A percentile compares a stretch with the other conserved stretches of the same genome.
These are phyloP conservation scores for Sacculina carcini DNA, from an alignment of 2,888 invertebrate species.

Conservation along the genomic window DNA sequence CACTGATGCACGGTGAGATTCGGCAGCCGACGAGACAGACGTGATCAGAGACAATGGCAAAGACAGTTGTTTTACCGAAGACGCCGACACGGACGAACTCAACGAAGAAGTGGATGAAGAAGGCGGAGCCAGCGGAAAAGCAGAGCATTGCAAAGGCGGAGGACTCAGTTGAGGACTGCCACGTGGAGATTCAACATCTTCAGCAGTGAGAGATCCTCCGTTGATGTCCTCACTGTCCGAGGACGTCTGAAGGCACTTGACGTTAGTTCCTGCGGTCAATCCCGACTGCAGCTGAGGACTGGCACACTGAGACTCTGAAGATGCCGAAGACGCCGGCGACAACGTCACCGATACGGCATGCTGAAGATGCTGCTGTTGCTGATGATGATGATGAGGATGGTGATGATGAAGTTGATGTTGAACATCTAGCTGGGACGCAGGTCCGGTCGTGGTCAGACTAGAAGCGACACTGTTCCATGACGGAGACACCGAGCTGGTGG, in stretches of 20 bases:
- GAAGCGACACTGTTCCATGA: no score
- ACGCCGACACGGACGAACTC: no score
- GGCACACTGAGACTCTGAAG: constrained; percentile 18
- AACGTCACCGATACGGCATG: constrained; percentile 51
- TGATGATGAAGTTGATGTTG: constrained; percentile 8
- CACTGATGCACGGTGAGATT: not conserved
- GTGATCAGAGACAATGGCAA: not conserved
- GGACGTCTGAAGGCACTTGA: no score
- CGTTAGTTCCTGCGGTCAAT: no score
- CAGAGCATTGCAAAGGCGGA: no score
- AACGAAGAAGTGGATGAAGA: no score
- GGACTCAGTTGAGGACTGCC: no score
- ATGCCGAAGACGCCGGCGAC: constrained; percentile 67
- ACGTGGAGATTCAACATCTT: constrained; percentile 31
- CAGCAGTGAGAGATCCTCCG: no score
- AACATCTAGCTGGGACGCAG: constrained; percentile 5
- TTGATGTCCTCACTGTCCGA: constrained; percentile 15
- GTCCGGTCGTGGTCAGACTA: constrained; percentile 27
- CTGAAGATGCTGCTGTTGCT: constrained; percentile 10
- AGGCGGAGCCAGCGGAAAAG: no score
- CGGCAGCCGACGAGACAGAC: not conserved
- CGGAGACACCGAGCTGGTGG: constrained; percentile 11
- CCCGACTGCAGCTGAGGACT: not conserved
- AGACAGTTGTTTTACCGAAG: no score
- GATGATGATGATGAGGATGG: constrained; percentile 4